Conservation (phyloP, 2,113 vertebrate genomes). For the Sialia sialis region DNA sequence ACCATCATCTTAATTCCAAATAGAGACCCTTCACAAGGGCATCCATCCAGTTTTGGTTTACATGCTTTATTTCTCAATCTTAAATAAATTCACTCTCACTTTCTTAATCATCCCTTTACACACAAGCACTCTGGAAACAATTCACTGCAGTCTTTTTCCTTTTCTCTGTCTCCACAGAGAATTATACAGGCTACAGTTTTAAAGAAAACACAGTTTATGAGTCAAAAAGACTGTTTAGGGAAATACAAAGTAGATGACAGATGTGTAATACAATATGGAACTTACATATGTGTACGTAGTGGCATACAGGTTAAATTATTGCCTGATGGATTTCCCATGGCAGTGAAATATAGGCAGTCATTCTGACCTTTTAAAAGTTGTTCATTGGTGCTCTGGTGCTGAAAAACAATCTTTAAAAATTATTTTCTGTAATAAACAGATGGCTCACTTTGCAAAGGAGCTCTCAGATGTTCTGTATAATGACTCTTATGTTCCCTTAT, state of each 20-base stretch:
- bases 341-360: neutral
- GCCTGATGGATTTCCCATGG: neutral
- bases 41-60: neutral
- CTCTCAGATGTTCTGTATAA: neutral
- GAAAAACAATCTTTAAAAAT: slow-evolving; percentile 16
- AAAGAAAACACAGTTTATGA: slow-evolving; percentile 19
- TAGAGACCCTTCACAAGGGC: neutral
- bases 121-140: slow-evolving; percentile 6
- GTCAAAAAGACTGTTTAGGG: neutral
- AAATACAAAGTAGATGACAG: slow-evolving; percentile 34
- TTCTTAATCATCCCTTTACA: neutral
- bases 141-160: neutral
- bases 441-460: neutral
- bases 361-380: neutral
- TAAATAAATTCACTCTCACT: neutral
- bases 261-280: slow-evolving; percentile 22
- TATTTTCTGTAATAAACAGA: slow-evolving; percentile 35
- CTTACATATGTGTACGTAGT: neutral
- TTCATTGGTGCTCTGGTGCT: neutral
- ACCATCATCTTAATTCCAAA: neutral
- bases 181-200: neutral
- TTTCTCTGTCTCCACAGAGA: neutral
- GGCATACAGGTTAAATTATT: slow-evolving; percentile 19
- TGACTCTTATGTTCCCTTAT: neutral
- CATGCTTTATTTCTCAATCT: neutral